Evolutionary conservation across 92 coral and sea anemone species (phyloP).

Genomic region (Hydrozoanthus gracilis): DNA sequence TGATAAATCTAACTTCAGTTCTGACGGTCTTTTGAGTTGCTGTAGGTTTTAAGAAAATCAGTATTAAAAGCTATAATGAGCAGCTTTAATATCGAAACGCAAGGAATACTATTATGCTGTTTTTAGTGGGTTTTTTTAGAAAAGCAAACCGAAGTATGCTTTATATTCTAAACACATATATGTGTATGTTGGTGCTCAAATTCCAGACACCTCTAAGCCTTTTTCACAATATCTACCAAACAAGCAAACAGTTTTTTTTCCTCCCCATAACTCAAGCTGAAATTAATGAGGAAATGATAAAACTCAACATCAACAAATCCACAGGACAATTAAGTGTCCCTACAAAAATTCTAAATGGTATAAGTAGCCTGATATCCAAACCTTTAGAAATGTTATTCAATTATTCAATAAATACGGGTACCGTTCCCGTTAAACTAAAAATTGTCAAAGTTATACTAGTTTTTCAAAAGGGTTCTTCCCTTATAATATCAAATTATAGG

Average conservation of each 20-base stretch:
- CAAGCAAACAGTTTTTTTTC: not conserved
- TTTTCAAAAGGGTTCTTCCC: constrained; percentile 8
- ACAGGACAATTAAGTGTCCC: not conserved
- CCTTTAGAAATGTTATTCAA: not conserved
- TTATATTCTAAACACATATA: too few species aligned
- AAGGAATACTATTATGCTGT: too few species aligned
- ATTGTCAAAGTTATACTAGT: too few species aligned
- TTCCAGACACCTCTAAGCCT: not conserved
- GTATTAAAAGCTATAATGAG: too few species aligned
- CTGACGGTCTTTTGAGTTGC: too few species aligned
- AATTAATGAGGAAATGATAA: not conserved
- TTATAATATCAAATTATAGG: not conserved
- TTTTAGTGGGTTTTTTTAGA: too few species aligned
- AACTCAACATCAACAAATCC: not conserved
- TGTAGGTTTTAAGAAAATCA: too few species aligned
- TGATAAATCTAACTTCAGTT: too few species aligned
- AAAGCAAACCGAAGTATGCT: too few species aligned
- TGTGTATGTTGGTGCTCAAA: not conserved
- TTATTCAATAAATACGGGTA: not conserved
- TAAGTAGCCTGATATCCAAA: not conserved
- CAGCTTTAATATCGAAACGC: too few species aligned
- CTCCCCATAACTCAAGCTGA: too few species aligned
- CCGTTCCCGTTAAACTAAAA: too few species aligned
- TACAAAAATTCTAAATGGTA: not conserved
- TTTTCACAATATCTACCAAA: not conserved